Base-by-base conservation (phyloP, 2,888 invertebrate species). In the Crematogaster levior region DNA sequence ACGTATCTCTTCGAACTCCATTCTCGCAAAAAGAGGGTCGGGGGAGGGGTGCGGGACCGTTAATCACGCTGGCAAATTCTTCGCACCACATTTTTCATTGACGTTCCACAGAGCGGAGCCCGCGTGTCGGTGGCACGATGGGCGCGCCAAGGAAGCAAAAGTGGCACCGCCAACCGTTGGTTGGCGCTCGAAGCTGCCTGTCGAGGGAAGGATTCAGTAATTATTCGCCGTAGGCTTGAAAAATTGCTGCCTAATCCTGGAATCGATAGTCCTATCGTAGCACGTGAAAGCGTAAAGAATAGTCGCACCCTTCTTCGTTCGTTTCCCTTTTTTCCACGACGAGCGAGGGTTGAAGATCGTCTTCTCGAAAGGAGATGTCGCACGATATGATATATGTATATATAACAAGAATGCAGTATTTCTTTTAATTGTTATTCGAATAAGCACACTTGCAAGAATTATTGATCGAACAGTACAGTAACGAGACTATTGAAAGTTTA, bases 211-310 rank as follows among this genome's bases (percentile, higher is more conserved):
- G 86, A 90, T 91, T 92, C 88, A 90, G 91, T 93, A 94, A 93
- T 94, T 93, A 93, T 93, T 93, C 91, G 92, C 88, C 85, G 85
- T 93, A 93, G 93, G 92, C 93, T 92, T 93, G 94, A 94, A 94
- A 93, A 94, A 94, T 94, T 94, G 94, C 93, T 91, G 88, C 91
- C 92, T 93, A 93, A 94, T 93, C 94, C 93, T 84, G 86, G 88
- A 92, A 93, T 93, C 93, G 93, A 93, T 93, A 92, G 85, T 86
- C 86, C 82, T 79, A 82, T 63, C 81, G 81, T 85, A 85, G 84
- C 84, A 87, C 89, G 90, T 80, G 86, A 83, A 86, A 87, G 86
- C 70, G 84, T 87, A 90, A 89, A 86, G 85, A 89, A 84, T 70
- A 79, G 77, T 79, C 77, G 77, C 77, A 56, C 84, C 84, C 84